Base-by-base conservation (phyloP, 2,888 invertebrate genomes). In the Oligia fasciuncula region DNA sequence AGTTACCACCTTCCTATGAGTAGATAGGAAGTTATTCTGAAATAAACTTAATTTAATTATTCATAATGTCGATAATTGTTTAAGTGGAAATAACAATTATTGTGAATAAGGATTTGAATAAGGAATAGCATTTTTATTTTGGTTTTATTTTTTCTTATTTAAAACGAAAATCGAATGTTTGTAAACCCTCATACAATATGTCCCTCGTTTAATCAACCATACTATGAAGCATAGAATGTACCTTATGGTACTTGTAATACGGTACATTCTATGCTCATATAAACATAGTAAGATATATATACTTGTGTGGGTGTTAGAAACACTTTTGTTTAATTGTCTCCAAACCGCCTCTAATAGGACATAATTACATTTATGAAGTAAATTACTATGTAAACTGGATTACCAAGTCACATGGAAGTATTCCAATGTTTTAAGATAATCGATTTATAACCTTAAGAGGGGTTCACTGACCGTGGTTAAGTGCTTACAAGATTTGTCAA, bases 331-430 rank as follows among this genome's bases (percentile, higher is more conserved):
- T 80, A 78, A 86, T 81, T 78, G 81, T 79, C 70, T 73, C 23
- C 43, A 76, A 78, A 66, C 65, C 66, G 71, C 70, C 17, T 49
- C 65, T 85, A 82, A 85, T 85, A 69, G 83, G 40, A 72, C 66
- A 65, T 80, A 82, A 87, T 86, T 77, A 81, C 76, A 84, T 81
- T 88, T 85, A 65, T 69, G 74, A 85, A 77, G 63, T 72, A 81
- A 81, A 85, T 88, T 83, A 87, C 80, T 69, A 40, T 11, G 65
- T 51, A 74, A 78, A 81, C 75, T 46, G 49, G 72, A 80, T 88
- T 79, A 88, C 49, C 29, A 77, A 82, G 68, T 65, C 62, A 63
- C 73, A 63, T 65, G 83, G 85, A 85, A 80, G 67, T 74, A 54
- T 72, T 49, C 11, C 49, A 73, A 85, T 77, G 81, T 81, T 81